phyloP scores from a whole-genome alignment of 2,113 vertebrate genomes.

The Epinephelus moara region DNA sequence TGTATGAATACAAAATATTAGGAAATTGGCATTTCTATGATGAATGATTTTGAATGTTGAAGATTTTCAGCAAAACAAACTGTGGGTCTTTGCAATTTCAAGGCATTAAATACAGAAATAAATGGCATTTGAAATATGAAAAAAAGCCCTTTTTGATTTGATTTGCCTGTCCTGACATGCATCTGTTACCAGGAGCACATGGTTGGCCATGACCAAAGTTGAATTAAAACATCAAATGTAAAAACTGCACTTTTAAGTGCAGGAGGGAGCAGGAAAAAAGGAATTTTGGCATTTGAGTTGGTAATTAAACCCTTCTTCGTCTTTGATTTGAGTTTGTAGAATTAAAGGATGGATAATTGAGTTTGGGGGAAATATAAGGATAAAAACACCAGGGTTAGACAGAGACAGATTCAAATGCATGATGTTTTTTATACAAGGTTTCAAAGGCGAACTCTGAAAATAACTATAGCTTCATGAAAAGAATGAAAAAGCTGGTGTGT shows the following conservation, averaged over 20 bases:
- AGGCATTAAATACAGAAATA: background rate
- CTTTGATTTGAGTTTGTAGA: slow-evolving; percentile 14
- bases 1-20: background rate
- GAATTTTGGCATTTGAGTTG: background rate
- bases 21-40: background rate
- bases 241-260: slow-evolving; percentile 12
- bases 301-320: slow-evolving; percentile 5
- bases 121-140: background rate
- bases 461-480: slow-evolving; percentile 3
- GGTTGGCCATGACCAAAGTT: background rate
- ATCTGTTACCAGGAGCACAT: background rate
- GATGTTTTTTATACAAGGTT: slow-evolving; percentile 21
- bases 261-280: background rate
- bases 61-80: background rate
- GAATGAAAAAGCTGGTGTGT: slow-evolving; percentile 19
- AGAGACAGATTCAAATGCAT: slow-evolving; percentile 3
- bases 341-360: background rate
- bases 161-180: background rate
- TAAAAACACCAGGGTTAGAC: slow-evolving; percentile 7
- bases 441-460: slow-evolving; percentile 9
- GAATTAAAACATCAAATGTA: slow-evolving; percentile 35
- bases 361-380: slow-evolving; percentile 11
- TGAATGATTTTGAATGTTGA: background rate
- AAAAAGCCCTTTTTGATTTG: background rate
- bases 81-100: background rate